Base-by-base conservation (phyloP, 2,113 vertebrate genomes). In the Cricetomys ansorgei region DNA sequence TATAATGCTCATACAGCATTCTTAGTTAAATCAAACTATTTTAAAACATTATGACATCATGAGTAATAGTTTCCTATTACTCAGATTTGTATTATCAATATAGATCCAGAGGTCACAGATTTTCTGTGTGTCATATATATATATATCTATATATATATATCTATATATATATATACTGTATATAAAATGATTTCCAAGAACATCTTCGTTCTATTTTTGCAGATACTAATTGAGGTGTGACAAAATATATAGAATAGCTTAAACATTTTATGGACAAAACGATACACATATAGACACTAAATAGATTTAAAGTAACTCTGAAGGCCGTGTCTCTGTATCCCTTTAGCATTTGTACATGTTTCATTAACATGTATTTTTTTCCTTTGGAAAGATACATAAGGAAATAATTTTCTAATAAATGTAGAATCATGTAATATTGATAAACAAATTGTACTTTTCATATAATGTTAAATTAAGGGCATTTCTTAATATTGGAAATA, bases 261-360 rank as follows among this genome's bases (percentile, higher is more conserved):
- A 64, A 77, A 69, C 15, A 89, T 79, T 67, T 94, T 94, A 88
- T 90, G 62, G 87, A 89, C 4, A 86, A 81, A 93, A 57, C 16
- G 2, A n/a, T 19, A 37, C 3, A 25, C 10, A 69, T 59, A 43
- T 29, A 15, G 13, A 43, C 29, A 4, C 17, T 19, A 40, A 6
- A 5, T 50, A 29, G 43, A 10, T 4, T 40, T 8, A 57, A 59
- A 45, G 5, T 59, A 55, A 70, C 25, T 85, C 25, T 75, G 64
- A 31, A 80, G 25, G 21, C 11, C 53, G 1, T 8, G 16, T 50
- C 12, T 86, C 5, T 64, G n/a, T 50, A 48, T n/a, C 50, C 9
- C 80, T 70, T 87, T 37, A 81, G 12, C 4, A n/a, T 80, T 16
- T 37, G 1, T 67, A n/a, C 84, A 37, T 79, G 0, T 45, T 53